phyloP scores from a whole-genome alignment of 2,113 vertebrate genomes.

The Trinectes maculatus region DNA sequence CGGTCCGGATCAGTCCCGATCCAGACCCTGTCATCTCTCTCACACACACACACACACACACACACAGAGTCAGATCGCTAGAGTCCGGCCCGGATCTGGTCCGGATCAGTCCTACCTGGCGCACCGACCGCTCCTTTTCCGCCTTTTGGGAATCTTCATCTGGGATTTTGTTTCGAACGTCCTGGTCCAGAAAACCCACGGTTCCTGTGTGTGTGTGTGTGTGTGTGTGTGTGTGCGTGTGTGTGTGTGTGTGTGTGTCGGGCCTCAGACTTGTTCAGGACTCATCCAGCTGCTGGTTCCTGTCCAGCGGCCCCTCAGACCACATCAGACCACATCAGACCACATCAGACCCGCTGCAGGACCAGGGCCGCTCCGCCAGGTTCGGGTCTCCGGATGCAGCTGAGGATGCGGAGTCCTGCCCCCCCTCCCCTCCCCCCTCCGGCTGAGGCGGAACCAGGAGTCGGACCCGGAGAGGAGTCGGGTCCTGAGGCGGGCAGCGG shows the following conservation, averaged over 20 bases:
- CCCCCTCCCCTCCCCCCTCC: conserved; percentile 36
- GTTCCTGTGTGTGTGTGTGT: conserved; percentile 56
- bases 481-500: background rate
- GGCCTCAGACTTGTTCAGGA: conserved; percentile 51
- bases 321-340: background rate
- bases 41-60: conserved; percentile 8
- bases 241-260: conserved; percentile 29
- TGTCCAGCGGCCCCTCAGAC: conserved; percentile 9
- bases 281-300: conserved; percentile 41
- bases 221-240: conserved; percentile 34
- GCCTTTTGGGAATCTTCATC: conserved; percentile 84
- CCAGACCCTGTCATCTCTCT: too few relatives aligned
- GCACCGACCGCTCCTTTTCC: conserved; percentile 80
- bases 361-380: too few relatives aligned
- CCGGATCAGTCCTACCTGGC: conserved; percentile 77
- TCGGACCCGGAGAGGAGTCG: background rate
- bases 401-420: conserved; percentile 21
- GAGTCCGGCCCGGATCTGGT: conserved; percentile 12
- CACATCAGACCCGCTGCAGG: conserved; percentile 8
- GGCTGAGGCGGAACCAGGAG: conserved; percentile 29
- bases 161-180: conserved; percentile 71
- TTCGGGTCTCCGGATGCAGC: conserved; percentile 31
- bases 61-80: conserved; percentile 6
- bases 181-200: conserved; percentile 71
- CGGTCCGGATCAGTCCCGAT: background rate